Percentiles rank a stretch among this genome's conserved stretches.
Conservation (phyloP, 1,140 invertebrate species). For the Tetragonula clypearis region DNA sequence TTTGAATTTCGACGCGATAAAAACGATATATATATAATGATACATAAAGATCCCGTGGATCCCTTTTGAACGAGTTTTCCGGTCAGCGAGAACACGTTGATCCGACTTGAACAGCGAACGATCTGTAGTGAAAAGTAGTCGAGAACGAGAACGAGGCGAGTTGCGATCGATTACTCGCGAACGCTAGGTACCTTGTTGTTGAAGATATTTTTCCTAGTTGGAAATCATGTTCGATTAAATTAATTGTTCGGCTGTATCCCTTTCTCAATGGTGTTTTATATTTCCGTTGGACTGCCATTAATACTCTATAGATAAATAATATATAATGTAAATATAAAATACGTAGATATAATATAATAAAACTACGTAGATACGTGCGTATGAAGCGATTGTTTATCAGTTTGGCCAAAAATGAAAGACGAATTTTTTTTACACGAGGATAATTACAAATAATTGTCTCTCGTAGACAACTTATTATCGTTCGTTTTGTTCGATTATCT, state of each 20-base stretch:
- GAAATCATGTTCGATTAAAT: slow-evolving; percentile 4
- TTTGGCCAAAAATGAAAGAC: too few species aligned
- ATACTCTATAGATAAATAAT: too few species aligned
- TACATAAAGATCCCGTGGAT: neutral
- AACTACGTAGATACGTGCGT: too few species aligned
- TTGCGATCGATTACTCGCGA: neutral
- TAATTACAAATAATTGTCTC: too few species aligned
- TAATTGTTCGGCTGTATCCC: neutral
- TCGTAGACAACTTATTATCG: too few species aligned
- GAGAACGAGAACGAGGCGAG: neutral
- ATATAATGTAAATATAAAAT: too few species aligned
- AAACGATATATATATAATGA: neutral
- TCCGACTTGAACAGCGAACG: neutral
- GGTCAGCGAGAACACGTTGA: neutral
- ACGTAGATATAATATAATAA: too few species aligned
- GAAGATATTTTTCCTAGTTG: neutral
- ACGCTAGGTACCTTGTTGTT: neutral
- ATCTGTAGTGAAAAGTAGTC: neutral
- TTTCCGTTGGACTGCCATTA: neutral
- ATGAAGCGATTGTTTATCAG: too few species aligned
- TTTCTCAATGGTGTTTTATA: neutral
- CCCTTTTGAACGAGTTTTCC: neutral
- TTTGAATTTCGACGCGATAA: neutral
- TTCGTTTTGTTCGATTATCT: too few species aligned
- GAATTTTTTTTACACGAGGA: too few species aligned